Evolutionary conservation across 2,797 vertebrate species (phyloP), one percentile per base, ranked within the genome.

Genomic region (Squalus acanthias): DNA sequence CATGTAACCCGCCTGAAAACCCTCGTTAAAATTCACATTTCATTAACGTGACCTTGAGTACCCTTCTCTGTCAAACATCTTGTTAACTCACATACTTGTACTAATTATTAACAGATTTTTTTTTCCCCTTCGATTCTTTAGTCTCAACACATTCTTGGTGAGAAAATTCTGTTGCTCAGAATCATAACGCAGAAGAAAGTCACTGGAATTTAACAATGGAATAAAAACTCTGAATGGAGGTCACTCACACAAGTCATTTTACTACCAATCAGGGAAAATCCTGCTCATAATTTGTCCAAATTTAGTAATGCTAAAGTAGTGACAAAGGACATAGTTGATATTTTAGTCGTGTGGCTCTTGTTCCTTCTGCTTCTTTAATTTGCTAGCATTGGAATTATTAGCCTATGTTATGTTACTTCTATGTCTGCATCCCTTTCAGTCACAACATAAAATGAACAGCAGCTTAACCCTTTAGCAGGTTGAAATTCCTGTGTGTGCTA

Each of bases 21-120:
- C 29, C 72, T 72, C 17, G 29, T 95, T 95, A 74, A 74, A 72
- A 95, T 95, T 76, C 72, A 95, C 4, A 95, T 93, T 93, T 93
- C 91, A 93, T 93, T 93, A 46, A 69, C 0, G 15, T 76, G 67
- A 57, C 70, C 70, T 74, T 93, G 65, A 93, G n/a, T 63, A 69
- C 17, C 65, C 91, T 91, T 91, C 60, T n/a, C 88, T 20, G 33
- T 65, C 57, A 91, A 91, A 10, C 60, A n/a, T 91, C 88, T 93
- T 46, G 91, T 39, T 93, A 93, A 46, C 50, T 57, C 24, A 95
- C 50, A 95, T 57, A 60, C 24, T 20, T 72, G 69, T 57, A 57
- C 72, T 95, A 57, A 95, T 60, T 76, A 76, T 33, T 10, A 33
- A 74, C 50, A 95, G 63, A 93, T 93, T 46, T 22, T 67, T 9